These are phyloP conservation scores for Aspiorhynchus laticeps DNA, from an alignment of 2,113 vertebrate genomes.

Conservation along the genomic window DNA sequence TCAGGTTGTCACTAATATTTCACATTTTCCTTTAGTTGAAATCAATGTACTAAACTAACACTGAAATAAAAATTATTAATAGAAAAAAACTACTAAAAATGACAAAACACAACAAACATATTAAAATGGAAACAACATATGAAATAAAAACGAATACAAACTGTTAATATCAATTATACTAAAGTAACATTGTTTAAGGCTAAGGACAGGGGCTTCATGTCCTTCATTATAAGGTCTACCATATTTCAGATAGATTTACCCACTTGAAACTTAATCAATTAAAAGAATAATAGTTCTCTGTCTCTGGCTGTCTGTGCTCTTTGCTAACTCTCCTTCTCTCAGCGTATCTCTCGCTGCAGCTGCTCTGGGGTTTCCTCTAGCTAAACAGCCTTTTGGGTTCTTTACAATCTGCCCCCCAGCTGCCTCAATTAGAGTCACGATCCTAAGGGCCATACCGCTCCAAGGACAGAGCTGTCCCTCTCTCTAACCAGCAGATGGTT, in stretches of 20 bases:
- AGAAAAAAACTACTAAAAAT: background rate
- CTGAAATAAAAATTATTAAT: no score
- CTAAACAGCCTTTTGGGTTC: constrained; percentile 43
- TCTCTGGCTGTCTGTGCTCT: background rate
- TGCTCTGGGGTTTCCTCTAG: constrained; percentile 43
- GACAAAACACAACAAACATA: background rate
- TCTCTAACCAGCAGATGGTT: constrained; percentile 69
- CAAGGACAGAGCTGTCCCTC: constrained; percentile 40
- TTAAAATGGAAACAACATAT: no score
- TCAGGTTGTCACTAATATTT: no score
- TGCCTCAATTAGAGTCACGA: constrained; percentile 51
- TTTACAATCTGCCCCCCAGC: constrained; percentile 55
- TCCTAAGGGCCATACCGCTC: constrained; percentile 30
- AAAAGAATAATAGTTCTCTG: background rate
- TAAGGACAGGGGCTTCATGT: background rate
- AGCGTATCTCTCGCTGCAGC: constrained; percentile 34
- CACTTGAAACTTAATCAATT: background rate
- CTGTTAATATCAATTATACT: background rate
- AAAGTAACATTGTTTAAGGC: background rate
- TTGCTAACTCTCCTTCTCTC: constrained; percentile 5
- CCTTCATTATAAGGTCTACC: background rate
- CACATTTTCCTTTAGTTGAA: background rate
- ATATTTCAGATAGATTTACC: background rate
- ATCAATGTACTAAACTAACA: background rate
- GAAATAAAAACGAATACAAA: background rate